Conservation (phyloP, 2,113 vertebrate species). For the Mesembrinibis cayennensis region DNA sequence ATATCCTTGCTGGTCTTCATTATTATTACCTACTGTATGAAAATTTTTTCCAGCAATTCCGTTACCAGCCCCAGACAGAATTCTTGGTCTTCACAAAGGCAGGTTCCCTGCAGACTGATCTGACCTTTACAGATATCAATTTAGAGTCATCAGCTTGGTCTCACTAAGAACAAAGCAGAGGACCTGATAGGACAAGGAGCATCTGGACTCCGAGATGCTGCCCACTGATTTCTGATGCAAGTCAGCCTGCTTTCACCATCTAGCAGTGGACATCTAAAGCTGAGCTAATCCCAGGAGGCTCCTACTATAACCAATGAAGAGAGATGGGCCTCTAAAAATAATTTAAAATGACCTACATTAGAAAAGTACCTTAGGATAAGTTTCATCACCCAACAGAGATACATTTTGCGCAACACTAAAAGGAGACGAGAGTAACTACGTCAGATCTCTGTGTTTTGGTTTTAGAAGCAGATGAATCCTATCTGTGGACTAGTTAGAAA, state of each 20-base stretch:
- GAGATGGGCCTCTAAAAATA: not conserved
- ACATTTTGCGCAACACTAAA: not conserved
- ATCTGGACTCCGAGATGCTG: not conserved
- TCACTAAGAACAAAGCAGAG: not conserved
- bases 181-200: not conserved
- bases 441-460: not conserved
- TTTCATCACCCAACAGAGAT: not conserved
- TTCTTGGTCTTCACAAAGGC: not conserved
- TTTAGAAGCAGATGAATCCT: not conserved
- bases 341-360: not conserved
- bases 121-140: not conserved
- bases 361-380: not conserved
- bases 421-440: fast-evolving
- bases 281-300: not conserved
- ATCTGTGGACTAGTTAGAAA: not conserved
- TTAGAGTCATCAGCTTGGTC: not conserved
- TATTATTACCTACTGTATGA: not conserved
- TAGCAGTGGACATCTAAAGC: not conserved
- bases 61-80: not conserved
- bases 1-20: not conserved
- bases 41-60: not conserved
- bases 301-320: not conserved
- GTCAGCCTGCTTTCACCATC: not conserved
- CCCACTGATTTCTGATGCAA: not conserved
- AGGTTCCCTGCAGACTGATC: not conserved